These are phyloP conservation scores for Lepidostoma basale DNA, from an alignment of 1,140 invertebrate species.

Conservation along the genomic window DNA sequence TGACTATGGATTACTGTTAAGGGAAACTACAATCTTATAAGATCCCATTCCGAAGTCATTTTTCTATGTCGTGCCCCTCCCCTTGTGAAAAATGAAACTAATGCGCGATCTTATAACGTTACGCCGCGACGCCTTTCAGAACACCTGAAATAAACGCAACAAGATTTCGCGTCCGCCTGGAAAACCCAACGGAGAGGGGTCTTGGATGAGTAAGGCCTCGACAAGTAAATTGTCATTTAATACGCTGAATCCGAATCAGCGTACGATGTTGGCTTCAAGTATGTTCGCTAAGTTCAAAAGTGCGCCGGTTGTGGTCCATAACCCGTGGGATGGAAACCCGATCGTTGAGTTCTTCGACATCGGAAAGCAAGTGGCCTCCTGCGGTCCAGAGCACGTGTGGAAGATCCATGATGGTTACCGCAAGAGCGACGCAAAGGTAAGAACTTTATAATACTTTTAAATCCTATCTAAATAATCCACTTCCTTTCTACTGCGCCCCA, in stretches of 20 bases:
- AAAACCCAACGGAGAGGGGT: not conserved
- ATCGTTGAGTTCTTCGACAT: slow-evolving; percentile 89
- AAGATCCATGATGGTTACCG: slow-evolving; percentile 88
- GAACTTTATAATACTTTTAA: slow-evolving; percentile 44
- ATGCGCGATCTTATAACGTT: too few relatives aligned
- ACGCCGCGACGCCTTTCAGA: not conserved
- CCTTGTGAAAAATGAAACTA: too few relatives aligned
- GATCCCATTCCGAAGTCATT: too few relatives aligned
- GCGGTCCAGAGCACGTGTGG: slow-evolving; percentile 92
- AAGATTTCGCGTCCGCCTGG: not conserved
- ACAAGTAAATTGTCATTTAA: slow-evolving; percentile 9
- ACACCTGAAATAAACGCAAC: not conserved
- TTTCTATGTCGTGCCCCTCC: too few relatives aligned
- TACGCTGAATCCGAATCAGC: not conserved
- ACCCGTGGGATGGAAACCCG: slow-evolving; percentile 79
- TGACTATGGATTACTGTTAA: too few relatives aligned
- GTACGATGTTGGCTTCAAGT: slow-evolving; percentile 25
- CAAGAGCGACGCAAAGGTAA: slow-evolving; percentile 90
- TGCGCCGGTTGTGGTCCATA: slow-evolving; percentile 60
- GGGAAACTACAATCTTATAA: too few relatives aligned
- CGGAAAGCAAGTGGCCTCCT: slow-evolving; percentile 84
- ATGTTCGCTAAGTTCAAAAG: slow-evolving; percentile 81
- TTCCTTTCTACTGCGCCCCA: too few relatives aligned
- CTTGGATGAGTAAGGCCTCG: slow-evolving; percentile 24
- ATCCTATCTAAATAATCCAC: too few relatives aligned